These are phyloP conservation scores for Panulirus ornatus DNA, from an alignment of 1,140 invertebrate genomes.

Conservation along the genomic window DNA sequence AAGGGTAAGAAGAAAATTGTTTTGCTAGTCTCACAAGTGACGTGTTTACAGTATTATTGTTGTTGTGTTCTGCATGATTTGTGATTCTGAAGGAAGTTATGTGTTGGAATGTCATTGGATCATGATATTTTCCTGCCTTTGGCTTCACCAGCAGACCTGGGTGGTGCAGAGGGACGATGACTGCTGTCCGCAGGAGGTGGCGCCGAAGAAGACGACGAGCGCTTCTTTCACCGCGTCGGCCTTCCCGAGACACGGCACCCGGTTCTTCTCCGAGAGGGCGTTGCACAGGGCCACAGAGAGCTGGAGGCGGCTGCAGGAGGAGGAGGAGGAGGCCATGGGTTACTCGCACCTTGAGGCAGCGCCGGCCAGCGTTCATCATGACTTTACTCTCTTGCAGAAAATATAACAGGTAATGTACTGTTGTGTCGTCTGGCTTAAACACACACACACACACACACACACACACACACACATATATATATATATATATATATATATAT, in stretches of 20 bases:
- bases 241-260: conserved; percentile 12
- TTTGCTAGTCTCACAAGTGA: too few species aligned
- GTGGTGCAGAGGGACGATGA: background rate
- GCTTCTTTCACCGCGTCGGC: background rate
- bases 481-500: background rate
- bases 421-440: too few species aligned
- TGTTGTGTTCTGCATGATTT: too few species aligned
- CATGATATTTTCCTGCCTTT: too few species aligned
- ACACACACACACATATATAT: background rate
- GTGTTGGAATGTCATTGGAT: too few species aligned
- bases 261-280: conserved; percentile 36
- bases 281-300: conserved; percentile 28
- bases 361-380: background rate
- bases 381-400: background rate
- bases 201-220: conserved; percentile 17
- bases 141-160: too few species aligned
- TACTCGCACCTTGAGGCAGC: background rate
- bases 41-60: too few species aligned
- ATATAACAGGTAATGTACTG: background rate
- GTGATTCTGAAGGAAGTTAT: too few species aligned
- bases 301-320: conserved; percentile 21
- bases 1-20: too few species aligned
- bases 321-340: background rate
- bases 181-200: conserved; percentile 5
- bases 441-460: too few species aligned